Evolutionary conservation across 2,113 vertebrate genomes (phyloP).

Genomic region (Melanostigma gelatinosum): DNA sequence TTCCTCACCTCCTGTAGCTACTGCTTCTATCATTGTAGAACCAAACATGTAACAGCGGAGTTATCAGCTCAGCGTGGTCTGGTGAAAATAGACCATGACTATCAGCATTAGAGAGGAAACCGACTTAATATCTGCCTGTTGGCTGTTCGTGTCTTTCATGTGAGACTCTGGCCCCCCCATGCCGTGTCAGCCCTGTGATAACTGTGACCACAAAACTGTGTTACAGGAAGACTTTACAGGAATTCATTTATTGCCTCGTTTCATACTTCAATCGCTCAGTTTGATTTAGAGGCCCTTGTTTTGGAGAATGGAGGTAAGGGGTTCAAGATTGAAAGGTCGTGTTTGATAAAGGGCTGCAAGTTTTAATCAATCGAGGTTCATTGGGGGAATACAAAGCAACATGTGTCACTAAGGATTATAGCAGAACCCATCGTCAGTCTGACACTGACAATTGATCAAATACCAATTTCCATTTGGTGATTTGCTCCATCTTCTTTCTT

Average conservation of each 20-base stretch:
- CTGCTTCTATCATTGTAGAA: conserved; percentile 13
- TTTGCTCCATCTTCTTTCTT: conserved; percentile 17
- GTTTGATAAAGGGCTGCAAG: conserved; percentile 50
- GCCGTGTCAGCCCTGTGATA: conserved; percentile 43
- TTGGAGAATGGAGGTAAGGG: conserved; percentile 37
- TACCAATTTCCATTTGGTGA: background rate
- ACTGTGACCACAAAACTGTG: conserved; percentile 44
- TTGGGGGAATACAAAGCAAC: conserved; percentile 31
- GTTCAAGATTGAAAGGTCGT: conserved; percentile 48
- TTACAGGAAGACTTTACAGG: conserved; percentile 43
- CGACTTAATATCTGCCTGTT: conserved; percentile 45
- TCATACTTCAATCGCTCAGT: conserved; percentile 38
- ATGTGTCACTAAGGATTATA: conserved; percentile 13
- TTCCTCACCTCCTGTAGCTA: conserved; percentile 51
- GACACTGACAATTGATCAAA: conserved; percentile 40
- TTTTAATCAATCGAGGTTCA: conserved; percentile 44
- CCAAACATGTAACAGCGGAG: conserved; percentile 33
- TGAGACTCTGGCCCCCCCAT: conserved; percentile 22
- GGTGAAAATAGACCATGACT: conserved; percentile 72
- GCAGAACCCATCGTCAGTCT: conserved; percentile 10
- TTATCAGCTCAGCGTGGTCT: conserved; percentile 54
- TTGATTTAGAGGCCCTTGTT: conserved; percentile 44
- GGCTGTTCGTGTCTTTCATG: conserved; percentile 49
- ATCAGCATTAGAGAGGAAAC: conserved; percentile 51
- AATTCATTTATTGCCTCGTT: conserved; percentile 49